Base-by-base conservation (phyloP, 2,888 invertebrate genomes). In the Corbicula japonica region DNA sequence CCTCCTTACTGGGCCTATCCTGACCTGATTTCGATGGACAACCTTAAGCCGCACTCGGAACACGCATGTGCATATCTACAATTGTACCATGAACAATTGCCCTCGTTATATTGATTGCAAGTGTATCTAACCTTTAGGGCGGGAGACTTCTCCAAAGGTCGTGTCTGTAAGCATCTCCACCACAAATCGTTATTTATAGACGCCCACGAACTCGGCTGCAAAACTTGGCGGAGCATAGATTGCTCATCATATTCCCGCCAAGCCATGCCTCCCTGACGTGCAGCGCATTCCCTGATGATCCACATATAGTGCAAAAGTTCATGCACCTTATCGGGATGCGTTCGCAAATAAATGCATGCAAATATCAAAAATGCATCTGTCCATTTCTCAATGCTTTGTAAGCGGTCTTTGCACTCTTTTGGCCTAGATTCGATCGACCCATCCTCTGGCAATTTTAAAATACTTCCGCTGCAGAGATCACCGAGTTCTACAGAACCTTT, bases 301-400 rank as follows among this genome's bases (percentile, higher is more conserved):
- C 5, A 35, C 70, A 70, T 70, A 23, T 70, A 61, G 28, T 70
- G 70, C 8, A 70, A 35, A 1, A 70, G 23, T 48, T 70, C 50
- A 18, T 50, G 18, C 1, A 38, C 21, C 30, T 61, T 46, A 8
- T 61, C 61, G 0, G 34, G 12, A 10, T 50, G 38, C 10, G 23
- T 70, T 3, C 26, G 23, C 15, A 48, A 32, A 41, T 70, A 70
- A 8, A 70, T 70, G 1, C 61, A 56, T 0, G 52, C 26, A 28
- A 26, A 70, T 6, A 70, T 61, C 15, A 70, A 32, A 21, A 70
- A 70, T 8, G 61, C 61, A 35, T 70, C 50, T 1, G 70, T 61
- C 70, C 70, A 70, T 10, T 28, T 30, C 28, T 70, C 70, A 4
- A 70, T 50, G 18, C 2, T 6, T 10, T 2, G 18, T 32, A 54